phyloP scores from a whole-genome alignment of 2,113 vertebrate species.

The Chamaea fasciata region DNA sequence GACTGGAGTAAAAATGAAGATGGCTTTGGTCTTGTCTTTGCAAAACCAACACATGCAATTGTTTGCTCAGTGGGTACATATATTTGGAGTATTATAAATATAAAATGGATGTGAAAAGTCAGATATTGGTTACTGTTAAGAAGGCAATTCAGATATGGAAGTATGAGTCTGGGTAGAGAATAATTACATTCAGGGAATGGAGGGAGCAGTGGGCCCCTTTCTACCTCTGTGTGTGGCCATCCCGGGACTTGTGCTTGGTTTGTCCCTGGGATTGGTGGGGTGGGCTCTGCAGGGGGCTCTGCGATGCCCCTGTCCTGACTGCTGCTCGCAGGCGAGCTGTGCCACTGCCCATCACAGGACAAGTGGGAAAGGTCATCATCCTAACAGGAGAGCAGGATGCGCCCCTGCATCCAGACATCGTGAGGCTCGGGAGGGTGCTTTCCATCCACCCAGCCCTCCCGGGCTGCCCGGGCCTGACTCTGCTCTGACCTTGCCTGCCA shows the following conservation, averaged over 20 bases:
- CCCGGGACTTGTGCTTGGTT: background rate
- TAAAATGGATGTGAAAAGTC: background rate
- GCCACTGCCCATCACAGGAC: background rate
- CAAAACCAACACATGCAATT: fast-evolving
- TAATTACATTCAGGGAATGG: background rate
- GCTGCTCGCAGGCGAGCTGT: background rate
- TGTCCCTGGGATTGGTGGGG: background rate
- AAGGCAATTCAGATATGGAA: background rate
- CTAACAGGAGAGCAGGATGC: fast-evolving
- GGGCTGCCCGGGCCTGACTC: background rate
- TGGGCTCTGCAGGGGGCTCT: background rate
- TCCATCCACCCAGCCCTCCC: background rate
- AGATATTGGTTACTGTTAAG: background rate
- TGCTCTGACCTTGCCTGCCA: background rate
- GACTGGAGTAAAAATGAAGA: background rate
- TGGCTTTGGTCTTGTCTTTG: background rate
- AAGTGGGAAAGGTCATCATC: fast-evolving
- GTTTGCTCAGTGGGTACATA: background rate
- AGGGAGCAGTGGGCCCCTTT: background rate
- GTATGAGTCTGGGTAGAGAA: background rate
- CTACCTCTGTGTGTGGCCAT: background rate
- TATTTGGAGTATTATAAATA: background rate
- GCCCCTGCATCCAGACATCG: background rate
- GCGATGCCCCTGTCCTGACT: background rate
- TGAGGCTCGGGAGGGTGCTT: fast-evolving